phyloP scores from a whole-genome alignment of 2,113 vertebrate genomes.

The Synodontis membranacea region DNA sequence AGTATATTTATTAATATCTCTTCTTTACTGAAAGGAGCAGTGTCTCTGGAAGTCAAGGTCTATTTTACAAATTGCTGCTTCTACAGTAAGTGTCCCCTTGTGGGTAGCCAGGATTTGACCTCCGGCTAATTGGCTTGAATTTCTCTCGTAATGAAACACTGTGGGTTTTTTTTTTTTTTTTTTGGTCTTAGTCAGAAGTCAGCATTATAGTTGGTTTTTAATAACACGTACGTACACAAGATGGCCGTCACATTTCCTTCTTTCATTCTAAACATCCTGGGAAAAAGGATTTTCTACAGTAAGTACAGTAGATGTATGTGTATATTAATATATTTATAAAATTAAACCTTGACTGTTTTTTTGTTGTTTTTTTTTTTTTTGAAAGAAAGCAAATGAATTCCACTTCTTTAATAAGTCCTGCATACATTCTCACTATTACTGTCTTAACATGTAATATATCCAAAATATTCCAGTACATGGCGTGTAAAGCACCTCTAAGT shows the following conservation, averaged over 20 bases:
- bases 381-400: not conserved
- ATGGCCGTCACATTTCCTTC: not conserved
- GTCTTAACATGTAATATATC: not conserved
- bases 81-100: constrained; percentile 26
- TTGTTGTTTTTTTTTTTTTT: no score
- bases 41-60: not conserved
- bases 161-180: not conserved
- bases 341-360: not conserved
- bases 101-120: constrained; percentile 6
- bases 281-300: not conserved
- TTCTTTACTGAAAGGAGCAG: constrained; percentile 13
- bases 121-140: constrained; percentile 27
- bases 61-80: constrained; percentile 32
- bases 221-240: no score
- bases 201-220: not conserved
- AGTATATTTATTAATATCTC: constrained; percentile 60
- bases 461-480: not conserved
- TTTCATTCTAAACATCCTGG: not conserved
- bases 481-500: not conserved
- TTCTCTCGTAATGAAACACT: not conserved
- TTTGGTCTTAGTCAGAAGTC: not conserved
- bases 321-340: no score
- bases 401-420: not conserved
- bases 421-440: not conserved
- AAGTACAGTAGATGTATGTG: not conserved